These are phyloP conservation scores for Oceanodroma leucorhoa DNA, from an alignment of 2,797 vertebrate species.

Conservation along the genomic window DNA sequence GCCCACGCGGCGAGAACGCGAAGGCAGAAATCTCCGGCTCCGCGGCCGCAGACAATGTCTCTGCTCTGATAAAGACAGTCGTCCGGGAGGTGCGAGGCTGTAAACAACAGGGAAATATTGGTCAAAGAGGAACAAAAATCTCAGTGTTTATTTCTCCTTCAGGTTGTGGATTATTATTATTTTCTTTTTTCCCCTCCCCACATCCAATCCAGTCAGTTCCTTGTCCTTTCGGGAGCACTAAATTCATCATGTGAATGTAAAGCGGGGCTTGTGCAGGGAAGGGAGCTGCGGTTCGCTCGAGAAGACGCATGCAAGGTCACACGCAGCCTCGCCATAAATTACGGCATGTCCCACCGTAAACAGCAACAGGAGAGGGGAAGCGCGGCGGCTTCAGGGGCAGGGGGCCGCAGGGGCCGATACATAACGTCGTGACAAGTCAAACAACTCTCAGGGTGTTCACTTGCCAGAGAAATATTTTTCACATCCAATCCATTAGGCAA, in stretches of 20 bases:
- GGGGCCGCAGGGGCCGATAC: slow-evolving; percentile 39
- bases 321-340: slow-evolving; percentile 57
- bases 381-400: background rate
- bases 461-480: slow-evolving; percentile 57
- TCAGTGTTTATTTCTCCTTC: slow-evolving; percentile 9
- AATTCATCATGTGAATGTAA: slow-evolving; percentile 42
- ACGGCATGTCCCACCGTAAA: background rate
- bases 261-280: slow-evolving; percentile 30
- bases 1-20: fast-evolving
- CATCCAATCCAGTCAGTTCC: background rate
- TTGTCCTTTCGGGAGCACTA: slow-evolving; percentile 43
- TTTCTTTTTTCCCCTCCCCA: background rate
- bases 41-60: background rate
- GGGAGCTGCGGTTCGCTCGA: background rate
- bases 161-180: background rate
- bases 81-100: background rate
- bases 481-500: slow-evolving; percentile 63
- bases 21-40: background rate
- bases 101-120: slow-evolving; percentile 10
- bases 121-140: slow-evolving; percentile 32
- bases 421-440: slow-evolving; percentile 52
- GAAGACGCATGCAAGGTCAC: slow-evolving; percentile 64
- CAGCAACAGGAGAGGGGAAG: slow-evolving; percentile 54
- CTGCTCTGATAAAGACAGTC: background rate
- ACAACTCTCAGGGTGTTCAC: slow-evolving; percentile 55